These are phyloP conservation scores for Kradibia gibbosae DNA, from an alignment of 1,140 invertebrate species.

Conservation along the genomic window DNA sequence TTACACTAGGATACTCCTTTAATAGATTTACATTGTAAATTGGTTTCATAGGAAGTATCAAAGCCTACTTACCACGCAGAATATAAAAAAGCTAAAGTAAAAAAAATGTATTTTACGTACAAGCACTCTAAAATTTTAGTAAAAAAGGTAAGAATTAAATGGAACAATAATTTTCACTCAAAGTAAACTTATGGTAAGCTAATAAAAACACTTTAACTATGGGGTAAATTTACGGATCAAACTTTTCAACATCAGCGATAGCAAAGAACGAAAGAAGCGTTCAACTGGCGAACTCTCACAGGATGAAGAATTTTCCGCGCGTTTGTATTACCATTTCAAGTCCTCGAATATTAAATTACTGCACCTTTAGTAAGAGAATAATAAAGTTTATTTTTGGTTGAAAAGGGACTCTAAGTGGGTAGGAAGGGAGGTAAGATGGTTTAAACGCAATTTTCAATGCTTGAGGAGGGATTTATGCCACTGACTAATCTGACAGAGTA, in stretches of 20 bases:
- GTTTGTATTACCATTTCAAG: slow-evolving; percentile 59
- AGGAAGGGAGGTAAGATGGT: too few species aligned
- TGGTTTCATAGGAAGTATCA: neutral
- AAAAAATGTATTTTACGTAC: neutral
- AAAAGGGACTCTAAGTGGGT: too few species aligned
- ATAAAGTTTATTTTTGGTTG: slow-evolving; percentile 59
- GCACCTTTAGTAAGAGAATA: slow-evolving; percentile 49
- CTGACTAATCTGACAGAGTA: slow-evolving; percentile 51
- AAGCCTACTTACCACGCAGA: too few species aligned
- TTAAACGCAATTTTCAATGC: neutral
- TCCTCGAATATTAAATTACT: slow-evolving; percentile 57
- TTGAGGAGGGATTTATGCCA: slow-evolving; percentile 51
- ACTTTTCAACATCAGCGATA: slow-evolving; percentile 24
- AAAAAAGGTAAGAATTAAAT: neutral
- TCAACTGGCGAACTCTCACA: neutral
- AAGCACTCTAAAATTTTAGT: neutral
- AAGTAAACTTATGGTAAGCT: slow-evolving; percentile 34
- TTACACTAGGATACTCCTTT: neutral
- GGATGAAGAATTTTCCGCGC: slow-evolving; percentile 19
- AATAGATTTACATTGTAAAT: neutral
- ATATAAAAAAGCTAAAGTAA: neutral
- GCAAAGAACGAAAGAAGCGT: slow-evolving; percentile 1
- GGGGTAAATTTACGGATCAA: slow-evolving; percentile 27
- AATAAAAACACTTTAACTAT: slow-evolving; percentile 41
- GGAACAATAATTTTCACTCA: slow-evolving; percentile 42